Conservation (phyloP, 2,113 vertebrate species). For the Gasterosteus aculeatus region DNA sequence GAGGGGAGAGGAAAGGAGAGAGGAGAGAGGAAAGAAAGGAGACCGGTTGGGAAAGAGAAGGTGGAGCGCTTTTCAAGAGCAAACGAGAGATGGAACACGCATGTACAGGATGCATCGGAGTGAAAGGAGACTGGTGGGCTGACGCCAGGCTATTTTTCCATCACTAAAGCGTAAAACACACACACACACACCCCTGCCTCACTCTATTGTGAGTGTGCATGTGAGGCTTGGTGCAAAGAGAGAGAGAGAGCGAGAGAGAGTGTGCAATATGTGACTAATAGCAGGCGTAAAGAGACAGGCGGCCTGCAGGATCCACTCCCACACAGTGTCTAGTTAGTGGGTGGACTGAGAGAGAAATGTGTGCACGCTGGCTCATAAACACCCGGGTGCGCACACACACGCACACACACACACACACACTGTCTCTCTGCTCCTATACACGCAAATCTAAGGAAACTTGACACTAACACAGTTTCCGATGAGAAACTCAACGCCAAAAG, state of each 20-base stretch:
- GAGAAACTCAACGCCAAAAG: not conserved
- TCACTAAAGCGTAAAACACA: conserved; percentile 39
- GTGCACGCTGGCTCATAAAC: not conserved
- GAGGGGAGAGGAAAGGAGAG: conserved; percentile 12
- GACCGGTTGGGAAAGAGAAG: conserved; percentile 31
- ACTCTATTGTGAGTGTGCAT: conserved; percentile 27
- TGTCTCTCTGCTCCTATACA: not conserved
- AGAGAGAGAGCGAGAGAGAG: conserved; percentile 46
- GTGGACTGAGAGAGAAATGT: conserved; percentile 62
- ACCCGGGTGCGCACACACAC: not conserved
- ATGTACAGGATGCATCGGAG: conserved; percentile 47
- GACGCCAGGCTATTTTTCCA: conserved; percentile 48
- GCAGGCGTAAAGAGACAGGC: conserved; percentile 58
- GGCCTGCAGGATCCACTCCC: conserved; percentile 72
- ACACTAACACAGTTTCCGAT: not conserved
- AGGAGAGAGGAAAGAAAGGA: not conserved
- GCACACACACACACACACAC: conserved; percentile 10
- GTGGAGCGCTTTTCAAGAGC: conserved; percentile 15
- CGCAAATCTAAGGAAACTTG: not conserved
- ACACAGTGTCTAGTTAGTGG: conserved; percentile 70
- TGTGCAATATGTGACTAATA: conserved; percentile 72
- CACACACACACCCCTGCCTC: conserved; percentile 6
- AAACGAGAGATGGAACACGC: conserved; percentile 22
- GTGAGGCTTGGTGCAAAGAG: conserved; percentile 36
- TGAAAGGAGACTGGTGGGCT: conserved; percentile 46